Conservation (phyloP, 2,888 invertebrate species). For the Hydraecia micacea region DNA sequence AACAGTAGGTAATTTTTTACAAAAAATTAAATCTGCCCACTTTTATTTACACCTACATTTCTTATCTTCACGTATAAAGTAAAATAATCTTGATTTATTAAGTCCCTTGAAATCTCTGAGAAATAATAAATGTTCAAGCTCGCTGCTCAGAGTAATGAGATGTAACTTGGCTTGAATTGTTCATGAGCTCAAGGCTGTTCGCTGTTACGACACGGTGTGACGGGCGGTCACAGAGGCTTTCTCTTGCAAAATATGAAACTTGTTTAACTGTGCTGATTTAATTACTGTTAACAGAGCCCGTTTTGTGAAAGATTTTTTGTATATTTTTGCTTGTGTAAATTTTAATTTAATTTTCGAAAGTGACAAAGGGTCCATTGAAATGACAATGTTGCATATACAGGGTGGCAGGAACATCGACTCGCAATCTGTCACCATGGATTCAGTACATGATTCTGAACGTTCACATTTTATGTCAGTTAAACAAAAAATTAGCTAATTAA, state of each 20-base stretch:
- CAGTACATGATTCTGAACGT: too few species aligned
- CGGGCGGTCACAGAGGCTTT: constrained; percentile 24
- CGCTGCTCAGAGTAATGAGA: constrained; percentile 61
- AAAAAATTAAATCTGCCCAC: constrained; percentile 13
- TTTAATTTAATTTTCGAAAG: constrained; percentile 14
- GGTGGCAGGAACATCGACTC: too few species aligned
- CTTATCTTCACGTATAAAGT: constrained; percentile 20
- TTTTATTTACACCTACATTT: constrained; percentile 30
- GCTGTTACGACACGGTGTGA: constrained; percentile 52
- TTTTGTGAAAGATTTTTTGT: constrained; percentile 12
- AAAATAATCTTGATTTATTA: constrained; percentile 56
- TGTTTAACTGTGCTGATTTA: constrained; percentile 48
- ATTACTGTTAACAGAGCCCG: constrained; percentile 42
- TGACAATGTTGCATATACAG: neutral
- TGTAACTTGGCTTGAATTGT: constrained; percentile 67
- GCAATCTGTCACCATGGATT: too few species aligned
- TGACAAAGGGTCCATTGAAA: neutral
- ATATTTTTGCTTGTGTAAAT: constrained; percentile 11
- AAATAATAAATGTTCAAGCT: constrained; percentile 68
- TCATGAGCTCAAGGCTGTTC: constrained; percentile 60
- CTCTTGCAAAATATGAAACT: constrained; percentile 41
- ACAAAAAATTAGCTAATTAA: too few species aligned
- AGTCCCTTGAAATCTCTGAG: constrained; percentile 58
- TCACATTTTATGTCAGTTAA: too few species aligned
- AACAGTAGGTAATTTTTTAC: neutral